These are phyloP conservation scores for Spodoptera exigua DNA, from an alignment of 2,888 invertebrate species.

Conservation along the genomic window DNA sequence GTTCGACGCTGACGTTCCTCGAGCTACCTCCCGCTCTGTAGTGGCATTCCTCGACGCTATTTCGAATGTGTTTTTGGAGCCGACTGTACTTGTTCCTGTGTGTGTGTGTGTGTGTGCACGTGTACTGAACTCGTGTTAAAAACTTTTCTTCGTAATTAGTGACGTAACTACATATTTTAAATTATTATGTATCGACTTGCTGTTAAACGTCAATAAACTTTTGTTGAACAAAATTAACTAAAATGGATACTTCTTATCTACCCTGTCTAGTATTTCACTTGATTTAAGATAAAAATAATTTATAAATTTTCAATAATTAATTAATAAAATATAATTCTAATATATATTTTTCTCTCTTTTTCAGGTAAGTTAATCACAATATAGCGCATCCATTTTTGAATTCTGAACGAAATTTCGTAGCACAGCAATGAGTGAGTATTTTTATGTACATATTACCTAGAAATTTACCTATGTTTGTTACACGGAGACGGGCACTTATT, in stretches of 20 bases:
- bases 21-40: conserved; percentile 40
- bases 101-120: neutral
- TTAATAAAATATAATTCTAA: too few relatives aligned
- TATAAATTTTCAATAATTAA: conserved; percentile 66
- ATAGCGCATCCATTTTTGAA: conserved; percentile 73
- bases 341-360: conserved; percentile 68
- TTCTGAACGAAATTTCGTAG: conserved; percentile 61
- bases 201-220: too few relatives aligned
- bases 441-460: too few relatives aligned
- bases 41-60: conserved; percentile 61
- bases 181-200: too few relatives aligned
- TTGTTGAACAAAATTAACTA: too few relatives aligned
- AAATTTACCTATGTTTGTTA: conserved; percentile 26
- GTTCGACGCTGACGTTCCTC: conserved; percentile 41
- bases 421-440: conserved; percentile 68
- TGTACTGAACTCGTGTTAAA: too few relatives aligned
- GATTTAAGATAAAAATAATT: too few relatives aligned
- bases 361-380: conserved; percentile 82
- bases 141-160: too few relatives aligned
- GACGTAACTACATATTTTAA: too few relatives aligned
- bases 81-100: conserved; percentile 13
- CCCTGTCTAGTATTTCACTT: too few relatives aligned
- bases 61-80: conserved; percentile 53
- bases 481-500: conserved; percentile 24
- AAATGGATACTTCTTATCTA: too few relatives aligned